Evolutionary conservation across 2,113 vertebrate genomes (phyloP), one percentile per base, ranked within the genome.

Genomic region (Gadus chalcogrammus): DNA sequence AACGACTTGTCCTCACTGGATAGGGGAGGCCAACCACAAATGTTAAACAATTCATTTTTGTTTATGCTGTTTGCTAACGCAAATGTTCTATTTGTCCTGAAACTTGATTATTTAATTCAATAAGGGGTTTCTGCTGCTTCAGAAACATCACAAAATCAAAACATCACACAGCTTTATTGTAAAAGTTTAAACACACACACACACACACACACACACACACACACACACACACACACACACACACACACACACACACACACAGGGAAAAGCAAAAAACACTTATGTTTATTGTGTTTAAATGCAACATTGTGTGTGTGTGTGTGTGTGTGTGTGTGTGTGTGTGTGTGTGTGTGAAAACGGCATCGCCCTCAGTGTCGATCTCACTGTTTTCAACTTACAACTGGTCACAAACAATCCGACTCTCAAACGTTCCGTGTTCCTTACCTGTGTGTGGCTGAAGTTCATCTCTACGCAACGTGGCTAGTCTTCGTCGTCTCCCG

Each of bases 161-260:
- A 67, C 68, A 79, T 65, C 76, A 65, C 76, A 68, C 69, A 52
- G 71, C 5, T 76, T 75, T 81, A 12, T 77, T 79, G 69, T 53
- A 55, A 20, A 55, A 42, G 24, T 24, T 24, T 74, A 81, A 75
- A 79, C 13, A 72, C 66, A 81, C 24, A 24, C 24, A 24, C 35
- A 12, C 63, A 18, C 8, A 65, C 63, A 42, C 15, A 65, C 63
- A 16, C 61, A 62, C 22, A 62, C 22, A 68, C 55, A 24, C 5
- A 65, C 17, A 28, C 35, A 12, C 63, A 18, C 8, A 65, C 63
- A 42, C 15, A 65, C 63, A 28, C 61, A 62, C 22, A 62, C 13
- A 68, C 55, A 24, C 5, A 65, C 17, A 28, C 35, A 12, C 63
- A 18, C 8, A 65, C 63, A 42, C 15, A 65, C 63, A 28, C 61